A percentile compares a stretch with the other conserved stretches of the same genome.
These are phyloP conservation scores for Bettongia penicillata DNA, from an alignment of 2,113 vertebrate species.

Conservation along the genomic window DNA sequence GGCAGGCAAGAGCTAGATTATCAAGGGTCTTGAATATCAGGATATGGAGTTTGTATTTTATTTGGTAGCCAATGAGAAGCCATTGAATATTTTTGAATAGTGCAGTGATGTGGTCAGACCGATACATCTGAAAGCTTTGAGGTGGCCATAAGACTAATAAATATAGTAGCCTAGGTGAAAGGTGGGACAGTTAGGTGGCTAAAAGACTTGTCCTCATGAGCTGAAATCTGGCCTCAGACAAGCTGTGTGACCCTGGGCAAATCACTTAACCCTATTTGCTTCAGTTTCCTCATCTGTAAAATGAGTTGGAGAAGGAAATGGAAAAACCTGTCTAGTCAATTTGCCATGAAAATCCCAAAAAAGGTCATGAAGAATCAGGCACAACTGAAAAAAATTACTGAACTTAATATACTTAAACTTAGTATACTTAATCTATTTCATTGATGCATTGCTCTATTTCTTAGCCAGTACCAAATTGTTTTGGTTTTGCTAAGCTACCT, in stretches of 20 bases:
- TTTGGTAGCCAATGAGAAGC: background rate
- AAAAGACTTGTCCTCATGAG: background rate
- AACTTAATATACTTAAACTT: too few species aligned
- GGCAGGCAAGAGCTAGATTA: background rate
- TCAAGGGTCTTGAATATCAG: background rate
- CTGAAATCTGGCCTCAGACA: background rate
- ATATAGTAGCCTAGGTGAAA: background rate
- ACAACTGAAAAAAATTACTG: background rate
- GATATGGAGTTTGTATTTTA: background rate
- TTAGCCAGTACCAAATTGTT: background rate
- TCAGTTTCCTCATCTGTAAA: background rate
- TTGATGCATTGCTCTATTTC: background rate
- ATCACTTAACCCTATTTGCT: background rate
- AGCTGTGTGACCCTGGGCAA: background rate
- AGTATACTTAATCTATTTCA: background rate
- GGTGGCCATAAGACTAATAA: background rate
- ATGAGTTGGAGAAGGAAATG: background rate
- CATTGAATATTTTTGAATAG: background rate
- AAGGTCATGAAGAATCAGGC: background rate
- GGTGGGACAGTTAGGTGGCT: background rate
- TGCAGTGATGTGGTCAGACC: background rate
- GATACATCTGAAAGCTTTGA: background rate
- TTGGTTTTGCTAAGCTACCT: background rate
- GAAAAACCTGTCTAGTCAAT: background rate
- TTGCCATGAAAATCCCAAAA: background rate